These are phyloP conservation scores for Orchesella cincta DNA, from an alignment of 1,140 invertebrate species.

Conservation along the genomic window DNA sequence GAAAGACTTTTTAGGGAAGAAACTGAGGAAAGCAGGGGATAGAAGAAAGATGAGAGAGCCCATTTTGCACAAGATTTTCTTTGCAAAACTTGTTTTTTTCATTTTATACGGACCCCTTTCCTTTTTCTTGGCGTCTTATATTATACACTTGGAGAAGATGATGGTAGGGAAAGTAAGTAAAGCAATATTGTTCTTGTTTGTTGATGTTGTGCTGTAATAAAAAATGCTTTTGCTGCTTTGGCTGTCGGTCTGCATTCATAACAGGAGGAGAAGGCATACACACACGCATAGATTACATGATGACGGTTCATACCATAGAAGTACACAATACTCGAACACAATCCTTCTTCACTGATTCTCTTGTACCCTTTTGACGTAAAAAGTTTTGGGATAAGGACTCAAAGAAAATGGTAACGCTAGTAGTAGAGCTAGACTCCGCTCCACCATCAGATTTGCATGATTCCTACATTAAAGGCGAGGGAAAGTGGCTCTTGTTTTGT, in stretches of 20 bases:
- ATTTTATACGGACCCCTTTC: background rate
- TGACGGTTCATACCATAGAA: too few relatives aligned
- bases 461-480: background rate
- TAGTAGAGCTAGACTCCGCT: too few relatives aligned
- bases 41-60: background rate
- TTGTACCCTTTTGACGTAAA: too few relatives aligned
- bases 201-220: background rate
- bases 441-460: background rate
- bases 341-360: too few relatives aligned
- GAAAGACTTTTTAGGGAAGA: too few relatives aligned
- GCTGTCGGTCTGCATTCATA: background rate
- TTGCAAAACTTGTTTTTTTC: background rate
- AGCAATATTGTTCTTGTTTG: background rate
- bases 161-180: background rate
- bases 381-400: background rate
- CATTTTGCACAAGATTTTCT: conserved; percentile 15
- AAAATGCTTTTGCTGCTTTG: background rate
- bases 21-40: background rate
- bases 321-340: too few relatives aligned
- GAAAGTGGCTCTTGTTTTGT: too few relatives aligned
- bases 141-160: background rate
- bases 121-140: background rate
- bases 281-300: too few relatives aligned
- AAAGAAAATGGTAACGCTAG: background rate
- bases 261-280: background rate